A percentile compares a stretch with the other conserved stretches of the same genome.
phyloP scores from a whole-genome alignment of 2,888 invertebrate species.

The Aporophyla nigra region DNA sequence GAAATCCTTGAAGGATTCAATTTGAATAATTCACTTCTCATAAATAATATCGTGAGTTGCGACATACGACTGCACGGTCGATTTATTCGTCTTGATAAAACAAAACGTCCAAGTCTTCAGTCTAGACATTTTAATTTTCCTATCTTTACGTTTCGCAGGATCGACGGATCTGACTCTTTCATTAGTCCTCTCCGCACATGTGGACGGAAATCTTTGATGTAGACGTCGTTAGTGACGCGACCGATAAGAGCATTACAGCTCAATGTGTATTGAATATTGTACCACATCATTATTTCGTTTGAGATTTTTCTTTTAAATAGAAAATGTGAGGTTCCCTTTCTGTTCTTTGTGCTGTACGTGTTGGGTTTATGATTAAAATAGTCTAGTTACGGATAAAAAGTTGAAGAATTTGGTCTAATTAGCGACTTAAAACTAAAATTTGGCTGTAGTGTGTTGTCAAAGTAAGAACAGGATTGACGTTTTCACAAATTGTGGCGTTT shows the following conservation, averaged over 20 bases:
- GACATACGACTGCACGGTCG: slow-evolving; percentile 67
- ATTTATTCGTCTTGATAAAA: slow-evolving; percentile 77
- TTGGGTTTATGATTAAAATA: slow-evolving; percentile 16
- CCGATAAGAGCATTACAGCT: slow-evolving; percentile 81
- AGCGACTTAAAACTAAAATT: neutral
- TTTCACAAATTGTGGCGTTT: neutral
- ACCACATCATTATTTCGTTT: slow-evolving; percentile 74
- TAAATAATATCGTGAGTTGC: slow-evolving; percentile 70
- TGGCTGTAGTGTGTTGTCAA: neutral
- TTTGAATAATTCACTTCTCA: slow-evolving; percentile 76
- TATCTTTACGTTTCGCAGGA: slow-evolving; percentile 84
- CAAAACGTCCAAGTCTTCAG: slow-evolving; percentile 80
- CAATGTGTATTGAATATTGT: slow-evolving; percentile 70
- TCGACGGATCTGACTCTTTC: slow-evolving; percentile 86
- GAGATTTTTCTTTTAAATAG: slow-evolving; percentile 62
- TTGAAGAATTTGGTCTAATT: neutral
- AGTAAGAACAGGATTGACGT: neutral
- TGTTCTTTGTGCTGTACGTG: slow-evolving; percentile 30
- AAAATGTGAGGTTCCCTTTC: slow-evolving; percentile 49
- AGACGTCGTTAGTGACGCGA: slow-evolving; percentile 83
- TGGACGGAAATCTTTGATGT: slow-evolving; percentile 87
- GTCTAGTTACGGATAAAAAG: neutral
- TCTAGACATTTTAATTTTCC: slow-evolving; percentile 91
- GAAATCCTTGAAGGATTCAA: slow-evolving; percentile 64
- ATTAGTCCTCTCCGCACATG: slow-evolving; percentile 83